Evolutionary conservation across 92 coral and sea anemone species (phyloP), one percentile per base, ranked within the genome.

Genomic region (Virgularia gustaviana): DNA sequence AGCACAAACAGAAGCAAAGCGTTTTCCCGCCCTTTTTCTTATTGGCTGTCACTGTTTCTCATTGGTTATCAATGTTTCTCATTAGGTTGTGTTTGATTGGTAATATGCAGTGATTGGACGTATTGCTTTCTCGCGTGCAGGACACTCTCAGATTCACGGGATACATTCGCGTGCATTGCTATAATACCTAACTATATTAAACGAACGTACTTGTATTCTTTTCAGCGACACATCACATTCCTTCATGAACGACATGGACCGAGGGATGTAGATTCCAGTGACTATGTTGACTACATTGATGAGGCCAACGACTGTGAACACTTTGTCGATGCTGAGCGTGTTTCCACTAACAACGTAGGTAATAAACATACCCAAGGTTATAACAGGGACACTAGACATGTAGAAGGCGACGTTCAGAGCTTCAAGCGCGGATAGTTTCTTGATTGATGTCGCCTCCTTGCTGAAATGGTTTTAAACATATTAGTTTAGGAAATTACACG

Each of bases 241-340:
- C 67, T 71, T 80, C 16, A 83, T 51, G 13, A 62, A 68, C 83
- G 87, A 78, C 2, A 88, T 71, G n/a, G 76, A 85, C 36, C 37
- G 53, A 22, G 96, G 91, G 44, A 91, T 78, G 43, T 83, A 88
- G 52, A 49, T 52, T 1, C 80, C 76, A 81, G 89, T 83, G 10
- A 81, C 56, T 9, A 85, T 39, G 60, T 77, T 83, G 33, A 88
- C 58, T 9, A 78, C 73, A 52, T 77, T 59, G 49, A 91, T 52
- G 25, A 91, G 64, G 6, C 89, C 89, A 25, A 91, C 53, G 16
- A 95, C 87, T 31, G 88, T 84, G 70, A 91, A 91, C 39, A 91
- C 91, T n/a, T 72, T 75, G 6, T 88, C 90, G 16, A 89, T 88
- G 12, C 79, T 78, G 0, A 91, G 73, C 2, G 86, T 58, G 78